Conservation (phyloP, 2,797 vertebrate species). For the Artibeus jamaicensis region DNA sequence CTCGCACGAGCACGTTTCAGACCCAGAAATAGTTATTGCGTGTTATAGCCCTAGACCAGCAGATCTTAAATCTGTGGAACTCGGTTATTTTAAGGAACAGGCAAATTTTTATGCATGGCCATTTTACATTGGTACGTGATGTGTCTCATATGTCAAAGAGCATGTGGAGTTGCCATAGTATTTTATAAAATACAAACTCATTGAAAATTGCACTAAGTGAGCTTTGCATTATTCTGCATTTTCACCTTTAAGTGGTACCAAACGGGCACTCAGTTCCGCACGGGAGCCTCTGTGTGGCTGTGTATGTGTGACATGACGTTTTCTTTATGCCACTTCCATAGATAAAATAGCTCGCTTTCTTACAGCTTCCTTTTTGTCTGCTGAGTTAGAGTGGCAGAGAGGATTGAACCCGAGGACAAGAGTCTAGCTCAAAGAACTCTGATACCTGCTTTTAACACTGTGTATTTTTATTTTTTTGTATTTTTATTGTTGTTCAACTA, state of each 20-base stretch:
- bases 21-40: neutral
- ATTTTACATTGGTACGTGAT: neutral
- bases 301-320: constrained; percentile 64
- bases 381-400: neutral
- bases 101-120: neutral
- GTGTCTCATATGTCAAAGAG: neutral
- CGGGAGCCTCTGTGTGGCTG: neutral
- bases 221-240: neutral
- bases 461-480: neutral
- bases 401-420: neutral
- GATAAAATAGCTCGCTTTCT: constrained; percentile 77
- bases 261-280: neutral
- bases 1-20: neutral
- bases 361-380: constrained; percentile 67
- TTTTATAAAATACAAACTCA: neutral
- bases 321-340: constrained; percentile 76
- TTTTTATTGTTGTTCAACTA: no score
- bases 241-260: neutral
- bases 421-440: neutral
- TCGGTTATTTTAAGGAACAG: neutral
- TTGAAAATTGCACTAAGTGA: neutral
- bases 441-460: neutral
- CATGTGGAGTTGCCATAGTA: neutral
- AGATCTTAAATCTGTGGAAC: neutral
- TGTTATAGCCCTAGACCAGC: neutral